Evolutionary conservation across 2,113 vertebrate genomes (phyloP).

Genomic region (Tautogolabrus adspersus): DNA sequence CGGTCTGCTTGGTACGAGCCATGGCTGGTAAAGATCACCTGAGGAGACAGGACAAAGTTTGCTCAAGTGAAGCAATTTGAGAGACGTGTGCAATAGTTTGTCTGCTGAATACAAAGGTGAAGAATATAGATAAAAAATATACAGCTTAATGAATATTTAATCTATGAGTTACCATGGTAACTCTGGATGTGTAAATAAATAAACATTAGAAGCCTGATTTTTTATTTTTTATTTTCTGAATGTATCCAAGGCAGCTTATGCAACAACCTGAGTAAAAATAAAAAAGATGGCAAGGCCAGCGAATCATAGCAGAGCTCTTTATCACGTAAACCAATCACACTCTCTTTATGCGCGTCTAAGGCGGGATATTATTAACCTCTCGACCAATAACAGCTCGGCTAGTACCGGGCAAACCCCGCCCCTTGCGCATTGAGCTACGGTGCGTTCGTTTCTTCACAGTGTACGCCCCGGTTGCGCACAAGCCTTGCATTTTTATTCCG

Average conservation of each 20-base stretch:
- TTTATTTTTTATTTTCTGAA: too few relatives aligned
- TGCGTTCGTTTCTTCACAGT: slow-evolving; percentile 49
- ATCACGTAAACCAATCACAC: slow-evolving; percentile 42
- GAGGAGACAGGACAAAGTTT: neutral
- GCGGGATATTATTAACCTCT: slow-evolving; percentile 33
- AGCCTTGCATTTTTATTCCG: slow-evolving; percentile 45
- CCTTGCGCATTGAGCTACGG: slow-evolving; percentile 55
- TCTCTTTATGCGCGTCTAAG: accelerated
- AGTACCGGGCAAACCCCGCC: slow-evolving; percentile 26
- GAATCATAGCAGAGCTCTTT: slow-evolving; percentile 40
- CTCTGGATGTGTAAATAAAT: neutral
- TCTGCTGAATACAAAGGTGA: neutral
- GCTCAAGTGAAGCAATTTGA: neutral
- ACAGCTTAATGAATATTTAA: too few relatives aligned
- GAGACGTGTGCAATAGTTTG: neutral
- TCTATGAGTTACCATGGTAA: too few relatives aligned
- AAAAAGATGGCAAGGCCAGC: slow-evolving; percentile 21
- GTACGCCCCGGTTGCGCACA: slow-evolving; percentile 13
- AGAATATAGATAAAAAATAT: neutral
- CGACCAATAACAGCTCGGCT: slow-evolving; percentile 33
- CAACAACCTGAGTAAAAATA: slow-evolving; percentile 18
- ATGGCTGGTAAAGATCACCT: slow-evolving; percentile 76
- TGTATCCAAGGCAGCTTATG: slow-evolving; percentile 39
- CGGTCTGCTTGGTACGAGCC: slow-evolving; percentile 91
- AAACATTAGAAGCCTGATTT: neutral